A percentile compares a stretch with the other conserved stretches of the same genome.
Evolutionary conservation across 2,113 vertebrate species (phyloP).

Genomic region (Vombatus ursinus): DNA sequence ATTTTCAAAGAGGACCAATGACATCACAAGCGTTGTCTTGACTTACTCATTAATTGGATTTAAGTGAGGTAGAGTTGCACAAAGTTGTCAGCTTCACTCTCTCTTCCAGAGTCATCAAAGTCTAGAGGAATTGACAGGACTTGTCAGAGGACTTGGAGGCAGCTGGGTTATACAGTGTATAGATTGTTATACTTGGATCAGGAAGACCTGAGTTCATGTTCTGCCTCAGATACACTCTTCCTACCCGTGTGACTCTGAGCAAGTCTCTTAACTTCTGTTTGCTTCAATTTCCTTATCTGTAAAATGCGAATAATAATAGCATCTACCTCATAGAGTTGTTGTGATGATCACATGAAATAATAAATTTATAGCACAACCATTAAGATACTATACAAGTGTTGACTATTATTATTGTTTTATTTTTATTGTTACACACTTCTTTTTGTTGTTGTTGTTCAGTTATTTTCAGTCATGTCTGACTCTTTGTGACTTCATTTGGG

Average conservation of each 20-base stretch:
- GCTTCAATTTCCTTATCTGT: background rate
- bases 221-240: background rate
- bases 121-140: too few relatives aligned
- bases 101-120: too few relatives aligned
- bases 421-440: too few relatives aligned
- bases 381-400: background rate
- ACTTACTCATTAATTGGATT: too few relatives aligned
- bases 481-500: too few relatives aligned
- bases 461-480: too few relatives aligned
- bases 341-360: background rate
- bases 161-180: background rate
- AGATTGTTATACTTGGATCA: background rate
- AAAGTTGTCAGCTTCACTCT: too few relatives aligned
- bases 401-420: background rate
- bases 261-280: background rate
- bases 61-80: too few relatives aligned
- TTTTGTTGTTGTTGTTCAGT: too few relatives aligned
- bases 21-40: too few relatives aligned
- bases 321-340: background rate
- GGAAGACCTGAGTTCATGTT: background rate
- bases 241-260: background rate
- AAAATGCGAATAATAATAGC: background rate
- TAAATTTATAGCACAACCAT: background rate
- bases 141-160: background rate
- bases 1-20: too few relatives aligned